Evolutionary conservation across 1,140 invertebrate species (phyloP).

Genomic region (Drosophila jambulina): DNA sequence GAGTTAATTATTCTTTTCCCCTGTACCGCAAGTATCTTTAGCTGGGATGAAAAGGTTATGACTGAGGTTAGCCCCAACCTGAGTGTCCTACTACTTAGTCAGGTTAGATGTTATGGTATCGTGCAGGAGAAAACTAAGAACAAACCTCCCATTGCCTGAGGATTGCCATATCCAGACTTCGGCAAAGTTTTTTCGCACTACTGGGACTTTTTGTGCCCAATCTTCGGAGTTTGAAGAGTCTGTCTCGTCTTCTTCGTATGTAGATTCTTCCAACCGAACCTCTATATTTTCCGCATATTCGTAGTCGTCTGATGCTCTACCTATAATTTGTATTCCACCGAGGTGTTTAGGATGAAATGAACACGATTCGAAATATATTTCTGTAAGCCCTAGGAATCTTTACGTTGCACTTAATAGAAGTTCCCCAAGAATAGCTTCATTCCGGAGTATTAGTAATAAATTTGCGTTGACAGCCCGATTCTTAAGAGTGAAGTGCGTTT

Average conservation of each 20-base stretch:
- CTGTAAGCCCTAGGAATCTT: not conserved
- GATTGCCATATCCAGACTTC: constrained; percentile 30
- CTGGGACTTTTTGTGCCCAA: not conserved
- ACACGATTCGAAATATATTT: no score
- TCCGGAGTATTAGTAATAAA: constrained; percentile 12
- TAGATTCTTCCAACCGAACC: not conserved
- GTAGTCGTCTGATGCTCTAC: constrained; percentile 1
- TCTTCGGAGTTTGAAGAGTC: not conserved
- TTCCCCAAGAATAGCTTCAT: not conserved
- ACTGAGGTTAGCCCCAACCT: not conserved
- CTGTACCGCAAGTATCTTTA: not conserved
- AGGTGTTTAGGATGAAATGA: no score
- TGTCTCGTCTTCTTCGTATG: not conserved
- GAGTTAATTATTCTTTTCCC: not conserved
- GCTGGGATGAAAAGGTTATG: not conserved
- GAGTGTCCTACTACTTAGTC: not conserved
- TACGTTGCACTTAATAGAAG: not conserved
- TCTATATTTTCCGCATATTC: not conserved
- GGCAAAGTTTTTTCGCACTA: constrained; percentile 18
- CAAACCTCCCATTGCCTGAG: constrained; percentile 16
- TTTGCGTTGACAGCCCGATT: constrained; percentile 10
- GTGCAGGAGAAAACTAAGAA: constrained; percentile 5
- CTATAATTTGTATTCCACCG: constrained; percentile 4
- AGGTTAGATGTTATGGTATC: not conserved
- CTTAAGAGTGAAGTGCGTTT: constrained; percentile 1